These are phyloP conservation scores for Pseudomyrmex flavicornis DNA, from an alignment of 1,140 invertebrate genomes.

Conservation along the genomic window DNA sequence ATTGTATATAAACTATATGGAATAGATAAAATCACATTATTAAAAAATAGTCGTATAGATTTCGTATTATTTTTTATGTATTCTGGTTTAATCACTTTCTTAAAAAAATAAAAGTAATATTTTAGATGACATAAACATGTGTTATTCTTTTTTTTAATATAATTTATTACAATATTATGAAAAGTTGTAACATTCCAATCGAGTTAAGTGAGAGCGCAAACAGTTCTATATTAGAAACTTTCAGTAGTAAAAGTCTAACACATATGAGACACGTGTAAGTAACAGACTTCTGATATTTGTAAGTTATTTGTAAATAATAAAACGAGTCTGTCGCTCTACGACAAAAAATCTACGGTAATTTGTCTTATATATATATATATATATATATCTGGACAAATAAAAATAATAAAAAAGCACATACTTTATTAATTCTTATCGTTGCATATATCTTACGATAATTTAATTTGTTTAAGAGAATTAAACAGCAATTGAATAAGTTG, in stretches of 20 bases:
- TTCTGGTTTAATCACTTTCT: no score
- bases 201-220: neutral
- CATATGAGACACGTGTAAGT: conserved; percentile 3
- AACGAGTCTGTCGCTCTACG: neutral
- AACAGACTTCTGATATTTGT: conserved; percentile 8
- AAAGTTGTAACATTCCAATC: no score
- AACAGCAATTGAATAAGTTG: conserved; percentile 19
- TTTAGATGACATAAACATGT: no score
- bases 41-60: neutral
- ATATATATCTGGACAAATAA: no score
- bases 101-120: no score
- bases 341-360: no score
- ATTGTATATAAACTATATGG: neutral
- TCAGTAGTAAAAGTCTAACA: conserved; percentile 36
- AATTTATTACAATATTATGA: no score
- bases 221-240: neutral
- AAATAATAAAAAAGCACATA: neutral
- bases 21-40: neutral
- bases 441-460: conserved; percentile 23
- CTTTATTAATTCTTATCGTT: conserved; percentile 14
- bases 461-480: neutral
- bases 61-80: no score
- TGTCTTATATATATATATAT: no score
- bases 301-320: conserved; percentile 14
- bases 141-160: no score